These are phyloP conservation scores for Siniperca knerii DNA, from an alignment of 2,113 vertebrate genomes.

Conservation along the genomic window DNA sequence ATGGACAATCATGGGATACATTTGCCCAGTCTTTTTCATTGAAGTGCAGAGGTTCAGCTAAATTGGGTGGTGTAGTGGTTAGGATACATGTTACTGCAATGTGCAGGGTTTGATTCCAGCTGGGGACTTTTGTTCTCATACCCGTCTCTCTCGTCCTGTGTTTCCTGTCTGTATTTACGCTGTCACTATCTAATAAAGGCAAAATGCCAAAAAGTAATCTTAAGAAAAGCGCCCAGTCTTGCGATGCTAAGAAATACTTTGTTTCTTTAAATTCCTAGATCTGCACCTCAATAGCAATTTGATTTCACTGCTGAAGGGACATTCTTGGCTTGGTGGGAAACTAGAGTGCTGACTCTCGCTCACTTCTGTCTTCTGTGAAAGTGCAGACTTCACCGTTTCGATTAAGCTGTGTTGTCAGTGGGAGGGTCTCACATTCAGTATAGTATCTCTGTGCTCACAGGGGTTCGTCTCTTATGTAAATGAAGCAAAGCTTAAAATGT, in stretches of 20 bases:
- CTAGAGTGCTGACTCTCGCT: conserved; percentile 20
- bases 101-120: not conserved
- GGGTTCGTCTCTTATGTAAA: not conserved
- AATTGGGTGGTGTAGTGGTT: not conserved
- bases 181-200: not conserved
- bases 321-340: not conserved
- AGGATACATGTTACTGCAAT: not conserved
- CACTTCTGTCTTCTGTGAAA: not conserved
- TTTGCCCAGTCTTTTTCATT: not conserved
- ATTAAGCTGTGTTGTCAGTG: conserved; percentile 28
- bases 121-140: not conserved
- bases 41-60: not conserved
- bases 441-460: not conserved
- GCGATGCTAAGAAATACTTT: not conserved
- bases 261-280: too few species aligned
- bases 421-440: not conserved
- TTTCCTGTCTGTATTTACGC: not conserved
- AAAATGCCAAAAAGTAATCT: not conserved
- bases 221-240: not conserved
- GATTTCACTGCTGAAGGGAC: not conserved
- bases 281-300: too few species aligned
- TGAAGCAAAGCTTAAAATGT: not conserved
- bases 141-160: not conserved
- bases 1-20: too few species aligned
- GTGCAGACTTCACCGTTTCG: conserved; percentile 13